Base-by-base conservation (phyloP, 1,140 invertebrate species). In the Reticulitermes speratus region DNA sequence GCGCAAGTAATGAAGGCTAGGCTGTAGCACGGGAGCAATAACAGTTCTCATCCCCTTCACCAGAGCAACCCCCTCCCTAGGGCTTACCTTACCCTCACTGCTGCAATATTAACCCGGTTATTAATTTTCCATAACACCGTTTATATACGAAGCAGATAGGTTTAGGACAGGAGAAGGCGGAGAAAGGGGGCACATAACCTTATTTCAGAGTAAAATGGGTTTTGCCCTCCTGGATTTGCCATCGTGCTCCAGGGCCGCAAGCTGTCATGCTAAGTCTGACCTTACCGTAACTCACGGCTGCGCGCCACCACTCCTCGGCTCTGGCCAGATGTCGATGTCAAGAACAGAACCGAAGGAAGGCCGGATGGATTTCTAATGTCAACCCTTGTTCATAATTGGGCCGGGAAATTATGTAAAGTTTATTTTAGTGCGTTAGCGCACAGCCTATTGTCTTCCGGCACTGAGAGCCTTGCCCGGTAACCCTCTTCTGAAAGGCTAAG, bases 1-100 rank as follows among this genome's bases (percentile, higher is more conserved):
- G 84, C 30, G 84, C 84, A 84, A 84, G 59, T 84, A 84, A 84
- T 84, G 48, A 84, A 3, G 11, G n/a, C 83, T 30, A n/a, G 59
- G 48, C n/a, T 32, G 30, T 16, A 55, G n/a, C 84, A 52, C 84
- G n/a, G 48, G n/a, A n/a, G 83, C 48, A 65, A 38, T 38, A 55
- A 32, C n/a, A 45, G 84, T 84, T 48, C 32, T 21, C 84, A 30
- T 16, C 48, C 38, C 45, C 84, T 44, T 84, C 44, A 16, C 30
- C 14, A 44, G 30, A 6, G 11, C 6, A n/a, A 44, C n/a, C 82
- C 83, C 32, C 83, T 12, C 83, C 83, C 83, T 32, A 8, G 21
- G 83, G 44, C 82, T 45, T 19, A 83, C 82, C 84, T 65, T 84
- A 30, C 84, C 59, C 84, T 44, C 84, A 23, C 65, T 30, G n/a